A percentile compares a stretch with the other conserved stretches of the same genome.
phyloP scores from a whole-genome alignment of 2,888 invertebrate species.

The Acanthosepion esculentum region DNA sequence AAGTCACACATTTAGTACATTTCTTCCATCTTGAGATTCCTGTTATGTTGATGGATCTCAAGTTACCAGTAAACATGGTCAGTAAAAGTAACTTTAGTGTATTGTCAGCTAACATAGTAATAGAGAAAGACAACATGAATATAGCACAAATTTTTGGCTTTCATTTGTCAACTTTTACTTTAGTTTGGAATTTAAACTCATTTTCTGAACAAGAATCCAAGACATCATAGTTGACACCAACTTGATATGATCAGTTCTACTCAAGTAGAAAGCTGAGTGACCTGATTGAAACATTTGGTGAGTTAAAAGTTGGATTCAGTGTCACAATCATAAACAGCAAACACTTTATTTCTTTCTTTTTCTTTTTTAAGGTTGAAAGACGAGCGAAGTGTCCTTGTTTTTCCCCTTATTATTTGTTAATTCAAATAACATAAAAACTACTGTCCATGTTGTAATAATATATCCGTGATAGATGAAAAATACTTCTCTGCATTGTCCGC shows the following conservation, averaged over 20 bases:
- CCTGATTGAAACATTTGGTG: no score
- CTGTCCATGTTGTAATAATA: no score
- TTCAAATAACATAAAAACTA: no score
- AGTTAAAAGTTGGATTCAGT: no score
- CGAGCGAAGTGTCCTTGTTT: no score
- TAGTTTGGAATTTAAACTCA: neutral
- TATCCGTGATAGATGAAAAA: no score
- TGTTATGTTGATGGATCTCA: neutral
- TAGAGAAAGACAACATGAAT: no score
- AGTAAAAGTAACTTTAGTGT: neutral
- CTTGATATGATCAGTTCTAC: no score
- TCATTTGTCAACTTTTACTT: neutral
- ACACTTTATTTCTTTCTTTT: neutral
- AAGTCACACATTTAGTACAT: no score
- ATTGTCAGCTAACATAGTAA: neutral
- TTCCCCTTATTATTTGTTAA: no score
- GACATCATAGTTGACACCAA: neutral
- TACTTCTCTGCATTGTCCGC: no score
- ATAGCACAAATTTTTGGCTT: neutral
- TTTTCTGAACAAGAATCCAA: neutral
- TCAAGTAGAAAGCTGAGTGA: neutral
- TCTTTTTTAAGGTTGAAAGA: neutral
- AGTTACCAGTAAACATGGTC: neutral
- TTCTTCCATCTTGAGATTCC: neutral
- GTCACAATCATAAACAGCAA: no score